A percentile compares a stretch with the other conserved stretches of the same genome.
These are phyloP conservation scores for Melanophora roralis DNA, from an alignment of 2,888 invertebrate genomes.

Conservation along the genomic window DNA sequence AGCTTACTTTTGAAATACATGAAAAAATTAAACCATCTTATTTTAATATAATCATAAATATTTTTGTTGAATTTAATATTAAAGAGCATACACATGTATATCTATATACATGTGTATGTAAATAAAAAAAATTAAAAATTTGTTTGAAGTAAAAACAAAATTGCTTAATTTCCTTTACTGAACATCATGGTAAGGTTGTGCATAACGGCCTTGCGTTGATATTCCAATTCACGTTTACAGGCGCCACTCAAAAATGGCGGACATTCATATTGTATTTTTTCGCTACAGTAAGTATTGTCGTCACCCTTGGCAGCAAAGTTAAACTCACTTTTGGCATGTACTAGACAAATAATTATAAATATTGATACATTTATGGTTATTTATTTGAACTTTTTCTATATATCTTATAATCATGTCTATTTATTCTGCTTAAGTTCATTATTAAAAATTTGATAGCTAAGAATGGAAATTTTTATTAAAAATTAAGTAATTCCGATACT, in stretches of 20 bases:
- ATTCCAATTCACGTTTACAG: conserved; percentile 80
- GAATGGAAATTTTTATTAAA: too few species aligned
- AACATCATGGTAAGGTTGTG: conserved; percentile 74
- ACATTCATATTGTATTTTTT: conserved; percentile 81
- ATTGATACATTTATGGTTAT: conserved; percentile 41
- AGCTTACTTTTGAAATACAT: conserved; percentile 55
- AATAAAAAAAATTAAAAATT: conserved; percentile 38
- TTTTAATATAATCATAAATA: conserved; percentile 28
- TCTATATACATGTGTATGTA: neutral
- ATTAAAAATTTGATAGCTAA: too few species aligned
- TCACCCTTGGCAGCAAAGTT: conserved; percentile 78
- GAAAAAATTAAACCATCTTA: conserved; percentile 8
- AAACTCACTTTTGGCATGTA: conserved; percentile 81
- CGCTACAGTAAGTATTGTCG: conserved; percentile 79
- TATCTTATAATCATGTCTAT: too few species aligned
- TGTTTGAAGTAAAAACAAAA: conserved; percentile 19
- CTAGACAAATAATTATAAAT: conserved; percentile 77
- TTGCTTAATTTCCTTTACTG: conserved; percentile 58
- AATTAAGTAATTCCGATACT: too few species aligned
- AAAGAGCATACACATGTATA: neutral
- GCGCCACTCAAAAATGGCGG: conserved; percentile 79
- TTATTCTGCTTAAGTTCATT: too few species aligned
- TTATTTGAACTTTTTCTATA: too few species aligned
- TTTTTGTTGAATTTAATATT: conserved; percentile 61
- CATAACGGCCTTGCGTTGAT: conserved; percentile 75